Evolutionary conservation across 2,113 vertebrate species (phyloP).

Genomic region (Bufo bufo): DNA sequence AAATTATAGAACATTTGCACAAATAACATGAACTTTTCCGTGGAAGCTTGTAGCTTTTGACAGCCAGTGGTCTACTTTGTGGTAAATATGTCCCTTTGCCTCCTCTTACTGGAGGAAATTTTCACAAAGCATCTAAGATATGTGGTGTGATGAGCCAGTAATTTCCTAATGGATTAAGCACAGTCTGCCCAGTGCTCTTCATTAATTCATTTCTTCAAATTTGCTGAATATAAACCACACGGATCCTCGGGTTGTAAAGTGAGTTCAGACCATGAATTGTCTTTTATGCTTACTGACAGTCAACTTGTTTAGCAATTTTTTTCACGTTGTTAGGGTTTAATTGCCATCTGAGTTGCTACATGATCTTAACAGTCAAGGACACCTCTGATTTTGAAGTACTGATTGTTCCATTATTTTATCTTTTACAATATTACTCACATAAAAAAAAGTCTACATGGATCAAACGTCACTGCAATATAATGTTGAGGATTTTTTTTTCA

Average conservation of each 20-base stretch:
- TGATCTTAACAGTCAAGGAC: constrained; percentile 45
- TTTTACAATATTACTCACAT: neutral
- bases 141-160: constrained; percentile 45
- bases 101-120: constrained; percentile 31
- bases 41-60: neutral
- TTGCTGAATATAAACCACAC: constrained; percentile 55
- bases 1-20: constrained; percentile 20
- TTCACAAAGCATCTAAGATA: constrained; percentile 39
- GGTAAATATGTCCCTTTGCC: constrained; percentile 18
- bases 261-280: constrained; percentile 34
- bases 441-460: neutral
- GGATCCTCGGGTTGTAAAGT: constrained; percentile 45
- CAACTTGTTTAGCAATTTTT: constrained; percentile 44
- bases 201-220: constrained; percentile 54
- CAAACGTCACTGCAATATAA: neutral
- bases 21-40: neutral
- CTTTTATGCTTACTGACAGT: constrained; percentile 52
- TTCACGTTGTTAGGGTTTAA: constrained; percentile 31
- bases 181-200: constrained; percentile 35
- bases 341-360: constrained; percentile 21
- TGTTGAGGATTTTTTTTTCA: neutral
- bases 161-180: constrained; percentile 53
- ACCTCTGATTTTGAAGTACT: constrained; percentile 17
- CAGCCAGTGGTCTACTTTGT: constrained; percentile 18
- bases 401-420: constrained; percentile 24